Evolutionary conservation across 2,888 invertebrate genomes (phyloP).

Genomic region (Thumatha senex): DNA sequence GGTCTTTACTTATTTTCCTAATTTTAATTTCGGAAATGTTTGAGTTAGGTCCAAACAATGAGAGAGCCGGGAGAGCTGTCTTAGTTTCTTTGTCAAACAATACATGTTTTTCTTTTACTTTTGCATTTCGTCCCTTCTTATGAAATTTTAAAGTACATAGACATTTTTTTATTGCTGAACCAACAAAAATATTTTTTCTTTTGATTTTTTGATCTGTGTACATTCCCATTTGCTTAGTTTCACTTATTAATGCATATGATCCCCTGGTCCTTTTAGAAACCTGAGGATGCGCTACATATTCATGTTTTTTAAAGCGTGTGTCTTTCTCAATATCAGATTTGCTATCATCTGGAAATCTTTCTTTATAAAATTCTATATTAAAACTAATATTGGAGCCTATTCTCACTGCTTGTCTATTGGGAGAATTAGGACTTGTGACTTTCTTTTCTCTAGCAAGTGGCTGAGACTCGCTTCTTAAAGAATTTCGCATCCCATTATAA

Average conservation of each 20-base stretch:
- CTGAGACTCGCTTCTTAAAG: not conserved
- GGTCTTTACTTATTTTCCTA: slow-evolving; percentile 3
- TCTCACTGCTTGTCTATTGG: slow-evolving; percentile 10
- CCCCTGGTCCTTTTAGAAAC: not conserved
- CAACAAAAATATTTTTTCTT: slow-evolving; percentile 9
- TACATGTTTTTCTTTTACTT: not conserved
- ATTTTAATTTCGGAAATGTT: slow-evolving; percentile 2
- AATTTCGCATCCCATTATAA: slow-evolving; percentile 1
- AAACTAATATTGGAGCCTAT: slow-evolving; percentile 14
- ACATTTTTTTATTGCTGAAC: slow-evolving; percentile 20
- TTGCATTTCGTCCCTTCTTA: slow-evolving; percentile 11
- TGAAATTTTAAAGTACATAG: slow-evolving; percentile 21
- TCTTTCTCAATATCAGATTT: not conserved
- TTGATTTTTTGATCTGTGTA: slow-evolving; percentile 2
- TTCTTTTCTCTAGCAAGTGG: not conserved
- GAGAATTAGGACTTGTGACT: not conserved
- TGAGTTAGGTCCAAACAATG: not conserved
- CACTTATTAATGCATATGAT: not conserved
- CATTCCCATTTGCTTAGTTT: not conserved
- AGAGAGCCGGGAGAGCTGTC: not conserved
- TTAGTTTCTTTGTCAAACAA: not conserved
- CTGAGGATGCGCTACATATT: not conserved
- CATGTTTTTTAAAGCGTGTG: not conserved
- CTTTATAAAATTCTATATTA: slow-evolving; percentile 16
- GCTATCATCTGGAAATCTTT: not conserved